Conservation (phyloP, 1,140 invertebrate species). For the Lordiphosa clarofinis region DNA sequence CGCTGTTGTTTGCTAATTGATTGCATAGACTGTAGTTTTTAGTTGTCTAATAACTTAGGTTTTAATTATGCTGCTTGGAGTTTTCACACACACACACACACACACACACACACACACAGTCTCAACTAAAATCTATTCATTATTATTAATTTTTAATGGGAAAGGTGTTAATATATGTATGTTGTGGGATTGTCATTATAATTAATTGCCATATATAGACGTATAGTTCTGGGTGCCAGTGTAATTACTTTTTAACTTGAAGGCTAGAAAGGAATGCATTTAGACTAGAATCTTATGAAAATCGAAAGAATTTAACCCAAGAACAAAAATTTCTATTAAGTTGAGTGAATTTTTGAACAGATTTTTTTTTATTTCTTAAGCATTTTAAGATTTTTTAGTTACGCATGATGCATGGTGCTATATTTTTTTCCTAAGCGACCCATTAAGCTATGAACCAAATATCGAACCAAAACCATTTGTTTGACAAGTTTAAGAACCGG, state of each 20-base stretch:
- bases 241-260: slow-evolving; percentile 70
- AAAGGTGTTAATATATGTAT: slow-evolving; percentile 62
- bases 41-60: slow-evolving; percentile 67
- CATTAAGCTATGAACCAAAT: too few species aligned
- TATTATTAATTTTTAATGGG: slow-evolving; percentile 53
- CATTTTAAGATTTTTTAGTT: too few species aligned
- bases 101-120: too few species aligned
- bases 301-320: too few species aligned
- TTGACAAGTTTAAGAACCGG: too few species aligned
- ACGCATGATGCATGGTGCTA: too few species aligned
- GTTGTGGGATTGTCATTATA: slow-evolving; percentile 30
- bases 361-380: too few species aligned
- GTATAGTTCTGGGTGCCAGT: slow-evolving; percentile 52
- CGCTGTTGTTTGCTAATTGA: slow-evolving; percentile 57
- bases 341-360: too few species aligned
- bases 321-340: too few species aligned
- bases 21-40: slow-evolving; percentile 53
- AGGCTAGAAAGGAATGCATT: neutral
- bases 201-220: slow-evolving; percentile 49
- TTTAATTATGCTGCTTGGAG: slow-evolving; percentile 64
- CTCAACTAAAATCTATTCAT: slow-evolving; percentile 39
- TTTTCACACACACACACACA: slow-evolving; percentile 11
- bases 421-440: too few species aligned
- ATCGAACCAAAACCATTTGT: too few species aligned
- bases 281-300: too few species aligned